Evolutionary conservation across 2,797 vertebrate genomes (phyloP).

Genomic region (Telmatherina bonti): DNA sequence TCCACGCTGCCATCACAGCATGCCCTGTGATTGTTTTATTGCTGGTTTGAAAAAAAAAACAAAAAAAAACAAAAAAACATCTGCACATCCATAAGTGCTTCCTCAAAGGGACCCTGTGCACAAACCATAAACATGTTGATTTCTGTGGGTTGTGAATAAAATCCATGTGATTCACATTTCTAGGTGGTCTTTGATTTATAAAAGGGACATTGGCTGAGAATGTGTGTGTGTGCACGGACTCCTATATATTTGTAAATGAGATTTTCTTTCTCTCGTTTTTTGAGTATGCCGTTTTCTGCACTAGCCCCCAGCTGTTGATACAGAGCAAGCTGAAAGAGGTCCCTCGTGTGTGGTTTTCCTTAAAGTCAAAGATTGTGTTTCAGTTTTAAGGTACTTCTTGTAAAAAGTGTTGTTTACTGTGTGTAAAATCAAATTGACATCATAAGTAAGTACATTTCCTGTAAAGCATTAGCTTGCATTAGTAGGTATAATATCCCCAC

Average conservation of each 20-base stretch:
- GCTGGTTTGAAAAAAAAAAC: too few relatives aligned
- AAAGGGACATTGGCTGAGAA: background rate
- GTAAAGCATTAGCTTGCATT: background rate
- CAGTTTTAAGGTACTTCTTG: background rate
- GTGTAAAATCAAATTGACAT: background rate
- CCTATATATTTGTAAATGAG: background rate
- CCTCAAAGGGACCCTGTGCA: too few relatives aligned
- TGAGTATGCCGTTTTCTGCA: background rate
- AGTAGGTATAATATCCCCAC: background rate
- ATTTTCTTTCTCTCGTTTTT: background rate
- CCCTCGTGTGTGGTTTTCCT: background rate
- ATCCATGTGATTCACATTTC: background rate
- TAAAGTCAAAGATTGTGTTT: background rate
- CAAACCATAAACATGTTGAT: too few relatives aligned
- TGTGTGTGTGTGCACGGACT: background rate
- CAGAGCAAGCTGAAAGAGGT: background rate
- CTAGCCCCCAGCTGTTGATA: background rate
- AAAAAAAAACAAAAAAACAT: too few relatives aligned
- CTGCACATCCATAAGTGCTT: too few relatives aligned
- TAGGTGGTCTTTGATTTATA: background rate
- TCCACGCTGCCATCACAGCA: too few relatives aligned
- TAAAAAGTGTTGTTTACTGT: background rate
- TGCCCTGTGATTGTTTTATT: too few relatives aligned
- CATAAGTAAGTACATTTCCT: background rate
- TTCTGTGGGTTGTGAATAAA: too few relatives aligned